A percentile compares a stretch with the other conserved stretches of the same genome.
These are phyloP conservation scores for Xanthorhoe spadicearia DNA, from an alignment of 2,888 invertebrate species.

Conservation along the genomic window DNA sequence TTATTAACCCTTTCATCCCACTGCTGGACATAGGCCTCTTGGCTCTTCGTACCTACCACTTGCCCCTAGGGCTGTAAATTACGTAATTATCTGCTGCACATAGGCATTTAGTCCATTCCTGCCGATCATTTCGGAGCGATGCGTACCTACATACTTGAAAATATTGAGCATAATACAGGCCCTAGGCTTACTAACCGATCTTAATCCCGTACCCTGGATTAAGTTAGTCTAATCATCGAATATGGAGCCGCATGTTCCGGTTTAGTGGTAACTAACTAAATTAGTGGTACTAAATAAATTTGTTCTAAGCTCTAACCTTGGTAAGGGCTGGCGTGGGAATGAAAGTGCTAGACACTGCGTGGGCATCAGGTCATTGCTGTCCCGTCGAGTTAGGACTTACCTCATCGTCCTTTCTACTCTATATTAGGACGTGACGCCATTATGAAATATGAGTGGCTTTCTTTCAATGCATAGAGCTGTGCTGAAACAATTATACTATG, in stretches of 20 bases:
- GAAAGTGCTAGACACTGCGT: constrained; percentile 53
- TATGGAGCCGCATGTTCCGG: neutral
- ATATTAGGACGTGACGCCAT: constrained; percentile 10
- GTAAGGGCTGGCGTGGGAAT: constrained; percentile 47
- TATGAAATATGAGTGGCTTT: neutral
- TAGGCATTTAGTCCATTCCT: no score
- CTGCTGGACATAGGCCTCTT: no score
- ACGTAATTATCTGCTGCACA: no score
- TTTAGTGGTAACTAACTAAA: neutral
- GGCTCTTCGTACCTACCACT: no score
- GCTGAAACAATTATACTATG: no score
- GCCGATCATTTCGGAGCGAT: no score
- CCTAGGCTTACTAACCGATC: no score
- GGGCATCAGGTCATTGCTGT: constrained; percentile 45
- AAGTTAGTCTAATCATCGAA: neutral
- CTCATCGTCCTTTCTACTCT: constrained; percentile 40
- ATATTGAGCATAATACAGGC: no score
- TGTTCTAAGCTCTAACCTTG: constrained; percentile 37
- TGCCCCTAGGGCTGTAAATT: no score
- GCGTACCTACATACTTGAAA: no score
- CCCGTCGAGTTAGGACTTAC: constrained; percentile 39
- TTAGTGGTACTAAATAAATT: neutral
- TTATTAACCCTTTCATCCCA: no score
- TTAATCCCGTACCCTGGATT: no score
- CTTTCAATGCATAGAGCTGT: neutral